A percentile compares a stretch with the other conserved stretches of the same genome.
These are phyloP conservation scores for Gortyna flavago DNA, from an alignment of 2,888 invertebrate species.

Conservation along the genomic window DNA sequence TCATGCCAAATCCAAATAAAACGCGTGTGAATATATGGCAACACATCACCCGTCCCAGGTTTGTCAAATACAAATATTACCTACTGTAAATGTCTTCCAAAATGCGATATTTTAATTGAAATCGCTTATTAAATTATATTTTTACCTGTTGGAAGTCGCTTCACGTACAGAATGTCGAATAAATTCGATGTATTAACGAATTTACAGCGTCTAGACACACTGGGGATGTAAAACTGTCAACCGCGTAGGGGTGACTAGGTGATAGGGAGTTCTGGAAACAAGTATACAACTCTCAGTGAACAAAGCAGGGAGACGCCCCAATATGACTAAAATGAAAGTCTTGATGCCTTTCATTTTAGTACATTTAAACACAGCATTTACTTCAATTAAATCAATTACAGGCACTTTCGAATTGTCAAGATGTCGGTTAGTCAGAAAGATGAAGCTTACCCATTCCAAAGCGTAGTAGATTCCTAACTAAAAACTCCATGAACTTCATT, in stretches of 20 bases:
- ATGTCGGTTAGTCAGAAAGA: not conserved
- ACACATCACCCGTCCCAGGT: conserved; percentile 22
- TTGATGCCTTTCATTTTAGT: no score
- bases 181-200: conserved; percentile 65
- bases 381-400: not conserved
- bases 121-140: conserved; percentile 50
- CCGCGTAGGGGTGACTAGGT: conserved; percentile 33
- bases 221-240: conserved; percentile 56
- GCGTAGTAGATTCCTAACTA: not conserved
- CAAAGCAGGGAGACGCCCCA: not conserved
- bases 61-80: conserved; percentile 51
- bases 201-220: conserved; percentile 73
- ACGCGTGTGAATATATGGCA: conserved; percentile 37
- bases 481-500: not conserved
- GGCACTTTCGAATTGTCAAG: not conserved
- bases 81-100: conserved; percentile 23
- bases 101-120: conserved; percentile 46
- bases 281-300: not conserved
- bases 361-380: not conserved
- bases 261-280: not conserved
- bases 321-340: no score
- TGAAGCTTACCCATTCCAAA: not conserved
- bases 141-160: conserved; percentile 39
- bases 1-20: conserved; percentile 48
- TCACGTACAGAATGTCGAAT: conserved; percentile 41